Evolutionary conservation across 2,888 invertebrate genomes (phyloP), one percentile per base, ranked within the genome.

Genomic region (Rosalia funebris): DNA sequence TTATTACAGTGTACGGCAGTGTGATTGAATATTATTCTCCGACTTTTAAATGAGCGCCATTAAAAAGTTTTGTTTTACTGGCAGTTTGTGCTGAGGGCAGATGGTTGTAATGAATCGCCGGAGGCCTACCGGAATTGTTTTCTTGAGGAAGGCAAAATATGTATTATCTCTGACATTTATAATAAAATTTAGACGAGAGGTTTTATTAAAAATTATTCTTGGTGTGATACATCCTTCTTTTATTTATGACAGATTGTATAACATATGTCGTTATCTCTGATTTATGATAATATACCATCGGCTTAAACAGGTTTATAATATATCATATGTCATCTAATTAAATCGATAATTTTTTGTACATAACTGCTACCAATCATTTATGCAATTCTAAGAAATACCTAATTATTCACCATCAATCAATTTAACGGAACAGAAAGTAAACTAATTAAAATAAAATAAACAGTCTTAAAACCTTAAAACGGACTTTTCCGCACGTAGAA

Each of bases 101-200:
- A 56, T 56, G 56, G 56, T 31, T 25, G 56, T 56, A 56, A 56
- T 56, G 56, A 45, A 56, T 47, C 11, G 34, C 56, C 32, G 10
- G 10, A 4, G 47, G 56, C 47, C 2, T 9, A 19, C 36, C 34
- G 17, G 19, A 42, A 56, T 47, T 56, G 41, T 53, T 32, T 17
- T 42, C 12, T 42, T 16, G 12, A 17, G 42, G 42, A 32, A 42
- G 32, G 32, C 32, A 41, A 53, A 53, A 53, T 42, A n/a, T n/a
- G n/a, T n/a, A 42, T 42, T 39, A 16, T 39, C 39, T 50, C 42
- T 11, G 31, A 11, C 12, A 32, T 32, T 42, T 16, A 31, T 42
- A 32, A 47, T 31, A 32, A 34, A 34, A 10, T 1, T 16, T 16
- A 15, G 17, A 9, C 7, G 17, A 11, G n/a, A 9, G 12, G n/a